Evolutionary conservation across 2,888 invertebrate species (phyloP).

Genomic region (Disparrhopalites patrizii): DNA sequence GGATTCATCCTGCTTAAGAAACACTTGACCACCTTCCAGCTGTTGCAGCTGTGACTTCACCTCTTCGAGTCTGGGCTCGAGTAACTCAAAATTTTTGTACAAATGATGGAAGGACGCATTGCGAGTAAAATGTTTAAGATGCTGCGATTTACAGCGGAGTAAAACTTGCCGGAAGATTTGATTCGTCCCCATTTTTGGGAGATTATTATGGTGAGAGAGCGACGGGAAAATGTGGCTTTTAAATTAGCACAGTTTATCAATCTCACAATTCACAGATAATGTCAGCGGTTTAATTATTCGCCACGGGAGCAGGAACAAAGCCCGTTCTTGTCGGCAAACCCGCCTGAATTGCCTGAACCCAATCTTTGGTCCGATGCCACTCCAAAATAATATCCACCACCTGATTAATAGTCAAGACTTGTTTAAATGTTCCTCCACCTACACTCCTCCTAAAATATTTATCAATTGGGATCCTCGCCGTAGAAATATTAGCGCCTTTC

Average conservation of each 20-base stretch:
- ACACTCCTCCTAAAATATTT: conserved; percentile 48
- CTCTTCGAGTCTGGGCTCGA: conserved; percentile 1
- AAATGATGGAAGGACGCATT: no score
- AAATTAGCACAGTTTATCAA: no score
- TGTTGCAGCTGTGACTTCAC: neutral
- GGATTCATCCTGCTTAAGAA: conserved; percentile 51
- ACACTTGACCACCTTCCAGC: conserved; percentile 49
- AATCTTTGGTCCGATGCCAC: conserved; percentile 49
- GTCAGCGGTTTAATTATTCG: no score
- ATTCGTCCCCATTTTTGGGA: no score
- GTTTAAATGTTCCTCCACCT: conserved; percentile 45
- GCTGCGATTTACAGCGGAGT: no score
- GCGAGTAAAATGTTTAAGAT: no score
- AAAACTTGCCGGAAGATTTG: no score
- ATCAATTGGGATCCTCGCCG: conserved; percentile 50
- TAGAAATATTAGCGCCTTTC: conserved; percentile 33
- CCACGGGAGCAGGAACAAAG: conserved; percentile 47
- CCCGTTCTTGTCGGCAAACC: conserved; percentile 51
- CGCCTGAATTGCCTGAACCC: conserved; percentile 49
- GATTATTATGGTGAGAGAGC: no score
- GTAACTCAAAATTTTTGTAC: no score
- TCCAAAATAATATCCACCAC: conserved; percentile 51
- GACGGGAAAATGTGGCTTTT: no score
- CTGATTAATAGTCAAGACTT: conserved; percentile 50
- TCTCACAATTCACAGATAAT: no score